These are phyloP conservation scores for Metopia argyrocephala DNA, from an alignment of 2,888 invertebrate species.

Conservation along the genomic window DNA sequence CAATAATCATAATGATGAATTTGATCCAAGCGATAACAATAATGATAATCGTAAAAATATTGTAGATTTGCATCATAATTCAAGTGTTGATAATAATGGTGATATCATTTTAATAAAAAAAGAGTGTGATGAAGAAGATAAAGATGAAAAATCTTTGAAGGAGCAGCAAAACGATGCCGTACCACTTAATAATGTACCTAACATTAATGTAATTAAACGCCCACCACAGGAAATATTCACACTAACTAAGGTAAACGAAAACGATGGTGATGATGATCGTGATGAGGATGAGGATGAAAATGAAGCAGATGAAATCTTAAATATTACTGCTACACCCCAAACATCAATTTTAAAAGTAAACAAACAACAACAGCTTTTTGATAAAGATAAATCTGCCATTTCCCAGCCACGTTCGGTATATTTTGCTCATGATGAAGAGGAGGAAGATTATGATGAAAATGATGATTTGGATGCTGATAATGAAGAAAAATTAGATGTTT, in stretches of 20 bases:
- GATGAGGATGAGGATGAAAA: slow-evolving; percentile 18
- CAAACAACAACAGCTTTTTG: slow-evolving; percentile 64
- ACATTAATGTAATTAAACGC: slow-evolving; percentile 64
- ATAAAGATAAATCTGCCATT: slow-evolving; percentile 56
- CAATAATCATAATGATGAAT: slow-evolving; percentile 67
- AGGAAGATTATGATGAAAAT: slow-evolving; percentile 66
- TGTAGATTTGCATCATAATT: not conserved
- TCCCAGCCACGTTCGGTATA: slow-evolving; percentile 53
- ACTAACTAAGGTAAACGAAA: too few species aligned
- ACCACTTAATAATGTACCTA: slow-evolving; percentile 63
- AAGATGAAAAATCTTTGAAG: slow-evolving; percentile 45
- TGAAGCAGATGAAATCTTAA: slow-evolving; percentile 24
- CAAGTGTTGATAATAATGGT: not conserved
- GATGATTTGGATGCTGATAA: slow-evolving; percentile 39
- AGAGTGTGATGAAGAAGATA: slow-evolving; percentile 19
- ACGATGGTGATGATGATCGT: slow-evolving; percentile 2
- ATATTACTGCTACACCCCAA: slow-evolving; percentile 66
- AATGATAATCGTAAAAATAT: slow-evolving; percentile 34
- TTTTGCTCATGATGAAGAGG: slow-evolving; percentile 64
- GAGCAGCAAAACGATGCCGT: slow-evolving; percentile 63
- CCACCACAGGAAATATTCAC: slow-evolving; percentile 74
- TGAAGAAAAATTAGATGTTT: slow-evolving; percentile 48
- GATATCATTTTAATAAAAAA: slow-evolving; percentile 28
- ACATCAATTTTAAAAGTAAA: slow-evolving; percentile 46
- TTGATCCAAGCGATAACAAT: slow-evolving; percentile 57